These are phyloP conservation scores for Amphimallon solstitiale DNA, from an alignment of 2,888 invertebrate genomes.

Conservation along the genomic window DNA sequence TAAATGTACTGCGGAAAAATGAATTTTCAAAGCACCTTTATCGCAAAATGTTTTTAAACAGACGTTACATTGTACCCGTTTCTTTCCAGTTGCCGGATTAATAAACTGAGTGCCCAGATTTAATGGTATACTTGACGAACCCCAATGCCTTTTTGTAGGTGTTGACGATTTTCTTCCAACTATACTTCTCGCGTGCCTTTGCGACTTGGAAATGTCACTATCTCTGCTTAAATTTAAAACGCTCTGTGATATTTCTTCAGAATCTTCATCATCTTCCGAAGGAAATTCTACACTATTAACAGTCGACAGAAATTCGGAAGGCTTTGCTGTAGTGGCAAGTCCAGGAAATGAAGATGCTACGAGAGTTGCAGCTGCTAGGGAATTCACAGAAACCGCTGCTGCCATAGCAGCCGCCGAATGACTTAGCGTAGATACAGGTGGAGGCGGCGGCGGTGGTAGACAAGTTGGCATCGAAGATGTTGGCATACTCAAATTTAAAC, in stretches of 20 bases:
- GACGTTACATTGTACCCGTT: conserved; percentile 97
- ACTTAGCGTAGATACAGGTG: conserved; percentile 68
- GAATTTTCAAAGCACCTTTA: conserved; percentile 99
- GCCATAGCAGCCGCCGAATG: conserved; percentile 72
- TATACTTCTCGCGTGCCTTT: conserved; percentile 60
- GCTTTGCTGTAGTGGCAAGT: conserved; percentile 66
- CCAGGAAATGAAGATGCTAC: conserved; percentile 71
- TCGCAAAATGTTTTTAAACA: conserved; percentile 99
- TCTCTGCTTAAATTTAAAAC: conserved; percentile 74
- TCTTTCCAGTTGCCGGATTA: conserved; percentile 93
- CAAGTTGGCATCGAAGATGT: conserved; percentile 71
- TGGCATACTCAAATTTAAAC: conserved; percentile 71
- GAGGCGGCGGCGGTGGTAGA: conserved; percentile 68
- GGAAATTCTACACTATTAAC: conserved; percentile 64
- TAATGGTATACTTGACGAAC: conserved; percentile 78
- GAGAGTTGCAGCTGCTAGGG: conserved; percentile 68
- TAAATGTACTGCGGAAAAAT: conserved; percentile 98
- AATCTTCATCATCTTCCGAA: conserved; percentile 70
- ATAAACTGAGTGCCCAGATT: conserved; percentile 90
- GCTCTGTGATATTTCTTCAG: conserved; percentile 71
- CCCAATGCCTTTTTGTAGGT: conserved; percentile 84
- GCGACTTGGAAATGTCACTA: conserved; percentile 63
- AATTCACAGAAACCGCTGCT: conserved; percentile 61
- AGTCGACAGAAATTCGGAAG: conserved; percentile 59
- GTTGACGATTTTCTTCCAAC: conserved; percentile 74